These are phyloP conservation scores for Eretmocerus hayati DNA, from an alignment of 2,888 invertebrate genomes.

Conservation along the genomic window DNA sequence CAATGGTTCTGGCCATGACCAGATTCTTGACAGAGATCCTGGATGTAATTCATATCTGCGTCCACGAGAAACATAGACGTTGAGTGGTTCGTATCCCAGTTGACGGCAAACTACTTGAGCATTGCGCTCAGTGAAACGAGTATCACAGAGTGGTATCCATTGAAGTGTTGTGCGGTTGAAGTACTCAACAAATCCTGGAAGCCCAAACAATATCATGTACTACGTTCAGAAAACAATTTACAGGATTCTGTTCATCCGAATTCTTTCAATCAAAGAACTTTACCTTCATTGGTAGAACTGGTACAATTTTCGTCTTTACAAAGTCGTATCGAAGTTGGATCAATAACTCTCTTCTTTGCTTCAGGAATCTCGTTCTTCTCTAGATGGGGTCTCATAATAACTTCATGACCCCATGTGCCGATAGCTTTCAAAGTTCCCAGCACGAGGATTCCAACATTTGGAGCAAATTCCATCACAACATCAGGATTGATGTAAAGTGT, in stretches of 20 bases:
- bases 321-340: constrained; percentile 62
- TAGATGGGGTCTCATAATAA: constrained; percentile 64
- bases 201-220: background rate
- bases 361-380: constrained; percentile 25
- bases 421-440: constrained; percentile 81
- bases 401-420: constrained; percentile 69
- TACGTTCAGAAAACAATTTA: background rate
- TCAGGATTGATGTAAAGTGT: constrained; percentile 82
- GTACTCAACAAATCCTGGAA: constrained; percentile 84
- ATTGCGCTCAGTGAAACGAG: constrained; percentile 90
- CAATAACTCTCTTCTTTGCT: constrained; percentile 14
- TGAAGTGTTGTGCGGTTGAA: constrained; percentile 92
- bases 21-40: constrained; percentile 76
- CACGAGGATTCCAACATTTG: constrained; percentile 92
- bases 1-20: constrained; percentile 92
- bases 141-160: constrained; percentile 96
- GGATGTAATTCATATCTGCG: constrained; percentile 83
- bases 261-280: background rate
- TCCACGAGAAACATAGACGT: constrained; percentile 81
- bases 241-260: background rate
- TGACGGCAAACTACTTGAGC: constrained; percentile 95
- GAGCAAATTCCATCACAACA: constrained; percentile 85
- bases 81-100: constrained; percentile 80
- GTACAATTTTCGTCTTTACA: constrained; percentile 70
- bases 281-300: constrained; percentile 51